A percentile compares a stretch with the other conserved stretches of the same genome.
Conservation (phyloP, 1,140 invertebrate genomes). For the Leucophenga varia region DNA sequence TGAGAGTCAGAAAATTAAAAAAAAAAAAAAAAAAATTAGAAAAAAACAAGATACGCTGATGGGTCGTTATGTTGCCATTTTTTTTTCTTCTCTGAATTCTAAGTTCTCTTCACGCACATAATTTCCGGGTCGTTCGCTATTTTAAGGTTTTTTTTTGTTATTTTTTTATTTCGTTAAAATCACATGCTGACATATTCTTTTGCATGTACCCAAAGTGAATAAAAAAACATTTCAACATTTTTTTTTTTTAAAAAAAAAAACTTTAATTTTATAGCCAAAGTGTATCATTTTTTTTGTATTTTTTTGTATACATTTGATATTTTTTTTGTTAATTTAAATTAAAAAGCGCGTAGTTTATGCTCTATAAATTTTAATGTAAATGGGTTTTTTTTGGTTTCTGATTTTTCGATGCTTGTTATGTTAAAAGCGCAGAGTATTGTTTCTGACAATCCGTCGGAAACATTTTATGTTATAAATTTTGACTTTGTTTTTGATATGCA, state of each 20-base stretch:
- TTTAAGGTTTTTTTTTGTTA: slow-evolving; percentile 32
- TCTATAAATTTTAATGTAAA: slow-evolving; percentile 54
- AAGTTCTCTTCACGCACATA: slow-evolving; percentile 39
- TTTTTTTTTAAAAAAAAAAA: slow-evolving; percentile 23
- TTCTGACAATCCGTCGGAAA: slow-evolving; percentile 47
- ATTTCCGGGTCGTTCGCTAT: slow-evolving; percentile 43
- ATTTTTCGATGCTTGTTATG: slow-evolving; percentile 40
- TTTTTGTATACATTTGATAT: slow-evolving; percentile 9
- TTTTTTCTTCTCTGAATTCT: slow-evolving; percentile 18
- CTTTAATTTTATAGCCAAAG: slow-evolving; percentile 47
- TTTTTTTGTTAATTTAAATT: slow-evolving; percentile 16
- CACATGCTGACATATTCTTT: slow-evolving; percentile 52
- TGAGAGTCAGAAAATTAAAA: slow-evolving; percentile 49
- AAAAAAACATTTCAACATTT: slow-evolving; percentile 28
- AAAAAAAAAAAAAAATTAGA: slow-evolving; percentile 26
- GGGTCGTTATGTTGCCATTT: slow-evolving; percentile 14
- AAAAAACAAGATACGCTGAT: slow-evolving; percentile 17
- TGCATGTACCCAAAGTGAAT: slow-evolving; percentile 9
- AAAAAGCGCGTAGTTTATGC: slow-evolving; percentile 48
- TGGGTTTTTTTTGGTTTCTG: slow-evolving; percentile 31
- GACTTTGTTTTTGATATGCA: slow-evolving; percentile 30
- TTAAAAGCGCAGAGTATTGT: slow-evolving; percentile 46
- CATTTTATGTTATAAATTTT: slow-evolving; percentile 49
- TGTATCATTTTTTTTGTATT: slow-evolving; percentile 45
- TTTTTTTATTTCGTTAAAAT: slow-evolving; percentile 24